phyloP scores from a whole-genome alignment of 2,113 vertebrate genomes.

The Butorides virescens region DNA sequence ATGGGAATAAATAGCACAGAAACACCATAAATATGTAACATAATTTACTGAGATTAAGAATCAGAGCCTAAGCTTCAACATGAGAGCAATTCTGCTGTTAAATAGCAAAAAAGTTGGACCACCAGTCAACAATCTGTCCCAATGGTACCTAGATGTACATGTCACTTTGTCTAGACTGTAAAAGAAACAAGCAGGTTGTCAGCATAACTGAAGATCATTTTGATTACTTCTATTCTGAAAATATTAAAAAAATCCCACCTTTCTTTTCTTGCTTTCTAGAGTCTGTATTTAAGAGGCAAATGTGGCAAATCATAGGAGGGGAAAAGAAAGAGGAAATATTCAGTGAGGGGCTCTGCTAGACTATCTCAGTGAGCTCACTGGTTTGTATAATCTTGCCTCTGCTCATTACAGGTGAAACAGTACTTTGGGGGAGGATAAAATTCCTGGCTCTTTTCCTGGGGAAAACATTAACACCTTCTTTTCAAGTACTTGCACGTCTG shows the following conservation, averaged over 20 bases:
- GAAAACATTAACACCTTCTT: background rate
- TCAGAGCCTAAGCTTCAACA: background rate
- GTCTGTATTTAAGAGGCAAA: background rate
- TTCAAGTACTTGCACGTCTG: background rate
- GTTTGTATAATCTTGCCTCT: conserved; percentile 5
- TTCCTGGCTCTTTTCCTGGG: background rate
- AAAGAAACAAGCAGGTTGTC: background rate
- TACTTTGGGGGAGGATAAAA: background rate
- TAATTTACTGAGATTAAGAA: background rate
- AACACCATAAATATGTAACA: background rate
- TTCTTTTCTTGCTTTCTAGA: background rate
- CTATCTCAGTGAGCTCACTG: background rate
- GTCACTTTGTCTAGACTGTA: background rate
- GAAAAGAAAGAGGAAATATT: background rate
- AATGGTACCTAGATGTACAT: background rate
- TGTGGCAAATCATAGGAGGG: background rate
- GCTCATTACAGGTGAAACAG: conserved; percentile 27
- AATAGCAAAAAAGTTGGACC: background rate
- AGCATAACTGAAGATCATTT: background rate
- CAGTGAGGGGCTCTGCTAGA: background rate
- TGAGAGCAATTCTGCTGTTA: background rate
- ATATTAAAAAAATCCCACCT: background rate
- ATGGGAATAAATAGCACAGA: background rate
- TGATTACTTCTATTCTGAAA: background rate
- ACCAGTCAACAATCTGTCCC: background rate